Conservation (phyloP, 2,113 vertebrate genomes). For the Phoxinus phoxinus region DNA sequence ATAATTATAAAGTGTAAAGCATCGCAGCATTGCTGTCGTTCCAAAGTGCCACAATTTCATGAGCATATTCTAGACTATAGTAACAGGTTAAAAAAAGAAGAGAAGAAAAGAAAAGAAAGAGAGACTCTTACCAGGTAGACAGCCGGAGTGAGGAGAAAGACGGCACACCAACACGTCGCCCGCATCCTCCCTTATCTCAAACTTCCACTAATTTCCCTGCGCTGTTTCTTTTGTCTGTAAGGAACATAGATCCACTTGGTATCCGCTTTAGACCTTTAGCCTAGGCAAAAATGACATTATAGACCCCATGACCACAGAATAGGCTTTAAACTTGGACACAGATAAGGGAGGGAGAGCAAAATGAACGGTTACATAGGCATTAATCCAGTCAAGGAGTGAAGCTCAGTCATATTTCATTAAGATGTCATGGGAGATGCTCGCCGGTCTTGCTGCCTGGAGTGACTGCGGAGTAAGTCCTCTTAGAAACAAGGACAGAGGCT, state of each 20-base stretch:
- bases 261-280: conserved; percentile 87
- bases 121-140: conserved; percentile 90
- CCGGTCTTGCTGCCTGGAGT: conserved; percentile 51
- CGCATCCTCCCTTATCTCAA: conserved; percentile 93
- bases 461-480: conserved; percentile 59
- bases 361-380: conserved; percentile 71
- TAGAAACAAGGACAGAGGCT: conserved; percentile 62
- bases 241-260: conserved; percentile 94
- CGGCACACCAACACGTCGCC: conserved; percentile 89
- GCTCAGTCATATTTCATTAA: conserved; percentile 70
- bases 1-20: neutral
- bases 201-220: conserved; percentile 87
- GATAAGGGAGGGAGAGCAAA: conserved; percentile 58
- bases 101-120: neutral
- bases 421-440: conserved; percentile 47
- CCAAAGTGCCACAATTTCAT: neutral
- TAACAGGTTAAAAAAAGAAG: neutral
- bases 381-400: conserved; percentile 78
- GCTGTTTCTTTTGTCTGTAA: conserved; percentile 81
- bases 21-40: neutral
- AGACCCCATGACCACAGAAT: conserved; percentile 87
- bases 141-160: conserved; percentile 88
- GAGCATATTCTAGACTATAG: neutral
- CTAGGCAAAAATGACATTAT: conserved; percentile 82
- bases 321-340: conserved; percentile 75